Conservation (phyloP, 2,888 invertebrate genomes). For the Eumacrocentrus americanus region DNA sequence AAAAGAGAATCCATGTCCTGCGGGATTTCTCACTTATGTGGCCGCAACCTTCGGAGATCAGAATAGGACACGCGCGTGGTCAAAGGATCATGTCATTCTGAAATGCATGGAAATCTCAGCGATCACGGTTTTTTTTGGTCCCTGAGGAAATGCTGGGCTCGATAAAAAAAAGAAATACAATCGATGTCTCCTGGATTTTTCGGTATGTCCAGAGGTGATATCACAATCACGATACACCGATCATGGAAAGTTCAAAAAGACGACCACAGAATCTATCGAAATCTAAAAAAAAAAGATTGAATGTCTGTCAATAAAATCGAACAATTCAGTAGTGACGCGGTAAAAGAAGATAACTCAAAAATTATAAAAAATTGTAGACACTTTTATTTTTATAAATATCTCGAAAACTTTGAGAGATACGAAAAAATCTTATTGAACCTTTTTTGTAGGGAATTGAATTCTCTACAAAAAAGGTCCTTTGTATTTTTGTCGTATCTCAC, state of each 20-base stretch:
- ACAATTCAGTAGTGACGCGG: background rate
- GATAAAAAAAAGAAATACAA: background rate
- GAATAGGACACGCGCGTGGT: background rate
- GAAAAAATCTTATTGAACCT: no score
- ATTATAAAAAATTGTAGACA: background rate
- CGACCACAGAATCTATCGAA: no score
- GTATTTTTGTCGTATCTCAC: no score
- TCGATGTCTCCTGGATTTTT: background rate
- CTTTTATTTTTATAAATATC: no score
- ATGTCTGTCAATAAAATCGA: no score
- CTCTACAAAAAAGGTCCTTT: no score
- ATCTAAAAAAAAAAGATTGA: background rate
- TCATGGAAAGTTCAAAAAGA: no score
- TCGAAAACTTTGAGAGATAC: no score
- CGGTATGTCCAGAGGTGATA: background rate
- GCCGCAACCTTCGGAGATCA: background rate
- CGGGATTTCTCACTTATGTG: constrained; percentile 20
- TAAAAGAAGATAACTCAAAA: background rate
- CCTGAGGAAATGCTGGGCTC: background rate
- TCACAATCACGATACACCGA: no score
- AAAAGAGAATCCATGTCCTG: constrained; percentile 10
- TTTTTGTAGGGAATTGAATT: no score
- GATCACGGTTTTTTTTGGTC: constrained; percentile 2
- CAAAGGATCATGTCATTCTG: constrained; percentile 12
- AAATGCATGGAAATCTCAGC: constrained; percentile 15